Evolutionary conservation across 53 echinoderm and acorn worm species (phyloP).

Genomic region (Crossaster papposus): DNA sequence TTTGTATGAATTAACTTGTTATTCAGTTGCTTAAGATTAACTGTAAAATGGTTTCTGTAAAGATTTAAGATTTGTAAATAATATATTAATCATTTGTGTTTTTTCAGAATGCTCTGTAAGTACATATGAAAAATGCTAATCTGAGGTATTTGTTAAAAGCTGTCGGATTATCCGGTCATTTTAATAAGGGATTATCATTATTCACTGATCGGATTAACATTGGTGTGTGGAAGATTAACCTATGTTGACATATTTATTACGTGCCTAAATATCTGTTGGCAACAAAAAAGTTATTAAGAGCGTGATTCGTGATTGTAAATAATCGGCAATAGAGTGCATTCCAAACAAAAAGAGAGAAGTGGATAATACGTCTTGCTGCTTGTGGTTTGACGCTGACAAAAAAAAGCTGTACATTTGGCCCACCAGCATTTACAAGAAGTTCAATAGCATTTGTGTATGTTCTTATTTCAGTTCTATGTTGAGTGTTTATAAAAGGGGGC

Average conservation of each 20-base stretch:
- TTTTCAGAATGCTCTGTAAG: constrained; percentile 33
- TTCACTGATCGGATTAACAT: constrained; percentile 10
- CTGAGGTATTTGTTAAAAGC: constrained; percentile 2
- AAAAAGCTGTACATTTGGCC: constrained; percentile 40
- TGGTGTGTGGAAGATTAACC: constrained; percentile 40
- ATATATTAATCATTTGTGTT: constrained; percentile 59
- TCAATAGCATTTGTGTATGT: constrained; percentile 24
- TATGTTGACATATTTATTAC: constrained; percentile 53
- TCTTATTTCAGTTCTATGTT: constrained; percentile 28
- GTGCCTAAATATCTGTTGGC: constrained; percentile 53
- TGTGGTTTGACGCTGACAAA: constrained; percentile 13
- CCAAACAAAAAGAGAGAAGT: constrained; percentile 17
- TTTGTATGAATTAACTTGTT: constrained; percentile 29
- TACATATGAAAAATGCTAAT: background rate
- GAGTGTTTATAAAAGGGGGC: constrained; percentile 1
- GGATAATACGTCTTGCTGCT: constrained; percentile 18
- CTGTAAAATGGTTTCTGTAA: constrained; percentile 56
- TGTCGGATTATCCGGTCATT: background rate
- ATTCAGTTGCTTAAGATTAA: constrained; percentile 28
- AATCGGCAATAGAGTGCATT: constrained; percentile 59
- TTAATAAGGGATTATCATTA: background rate
- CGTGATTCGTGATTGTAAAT: constrained; percentile 48
- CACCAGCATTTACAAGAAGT: constrained; percentile 15
- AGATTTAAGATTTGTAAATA: constrained; percentile 51
- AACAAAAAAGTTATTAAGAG: constrained; percentile 24